Evolutionary conservation across 1,140 invertebrate genomes (phyloP).

Genomic region (Neotoxoptera formosana): DNA sequence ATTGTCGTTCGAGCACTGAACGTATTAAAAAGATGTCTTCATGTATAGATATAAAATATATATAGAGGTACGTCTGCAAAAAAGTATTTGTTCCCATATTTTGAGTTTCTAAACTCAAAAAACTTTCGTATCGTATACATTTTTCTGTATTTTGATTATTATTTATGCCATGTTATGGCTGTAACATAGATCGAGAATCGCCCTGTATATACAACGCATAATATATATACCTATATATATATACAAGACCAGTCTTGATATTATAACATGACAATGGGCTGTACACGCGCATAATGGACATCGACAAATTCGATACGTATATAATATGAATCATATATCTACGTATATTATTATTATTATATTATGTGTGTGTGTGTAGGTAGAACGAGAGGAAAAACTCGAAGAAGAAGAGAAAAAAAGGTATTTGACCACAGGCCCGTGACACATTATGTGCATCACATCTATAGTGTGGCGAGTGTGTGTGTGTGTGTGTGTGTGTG

Average conservation of each 20-base stretch:
- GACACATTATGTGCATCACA: constrained; percentile 8
- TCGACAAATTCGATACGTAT: constrained; percentile 35
- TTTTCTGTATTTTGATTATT: too few species aligned
- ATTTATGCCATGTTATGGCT: too few species aligned
- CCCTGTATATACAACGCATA: neutral
- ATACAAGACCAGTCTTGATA: neutral
- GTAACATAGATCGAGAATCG: too few species aligned
- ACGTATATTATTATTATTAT: neutral
- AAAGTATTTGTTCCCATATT: too few species aligned
- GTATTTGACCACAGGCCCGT: constrained; percentile 38
- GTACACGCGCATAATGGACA: constrained; percentile 32
- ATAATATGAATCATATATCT: neutral
- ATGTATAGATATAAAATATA: too few species aligned
- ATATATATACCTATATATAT: neutral
- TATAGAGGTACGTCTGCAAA: too few species aligned
- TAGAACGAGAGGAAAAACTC: neutral
- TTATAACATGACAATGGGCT: neutral
- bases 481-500: neutral
- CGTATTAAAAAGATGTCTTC: too few species aligned
- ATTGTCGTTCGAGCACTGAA: too few species aligned
- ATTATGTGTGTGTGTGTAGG: neutral
- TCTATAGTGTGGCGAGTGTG: neutral
- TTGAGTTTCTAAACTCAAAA: too few species aligned
- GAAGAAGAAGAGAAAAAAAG: neutral
- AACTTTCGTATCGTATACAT: too few species aligned